These are phyloP conservation scores for Hydrotaea diabolus DNA, from an alignment of 2,888 invertebrate genomes.

Conservation along the genomic window DNA sequence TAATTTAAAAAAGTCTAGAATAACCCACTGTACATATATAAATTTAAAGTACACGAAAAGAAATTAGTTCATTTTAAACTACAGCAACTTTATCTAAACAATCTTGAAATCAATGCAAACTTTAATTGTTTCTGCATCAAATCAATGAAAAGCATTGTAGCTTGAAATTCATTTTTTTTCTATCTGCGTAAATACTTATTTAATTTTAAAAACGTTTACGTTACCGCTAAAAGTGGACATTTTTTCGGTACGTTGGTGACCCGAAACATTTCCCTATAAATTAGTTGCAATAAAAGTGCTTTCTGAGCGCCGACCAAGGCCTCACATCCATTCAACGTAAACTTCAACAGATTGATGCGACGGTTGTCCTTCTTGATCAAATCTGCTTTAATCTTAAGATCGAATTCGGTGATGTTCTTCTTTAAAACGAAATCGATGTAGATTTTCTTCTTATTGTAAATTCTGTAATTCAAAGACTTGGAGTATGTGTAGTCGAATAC, in stretches of 20 bases:
- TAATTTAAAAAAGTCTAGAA: too few relatives aligned
- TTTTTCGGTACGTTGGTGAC: background rate
- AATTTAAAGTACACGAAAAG: too few relatives aligned
- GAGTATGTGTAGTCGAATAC: background rate
- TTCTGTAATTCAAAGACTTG: background rate
- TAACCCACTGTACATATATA: too few relatives aligned
- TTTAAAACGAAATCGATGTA: background rate
- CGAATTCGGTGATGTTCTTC: background rate
- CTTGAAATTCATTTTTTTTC: too few relatives aligned
- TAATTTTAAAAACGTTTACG: too few relatives aligned
- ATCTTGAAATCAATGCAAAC: too few relatives aligned
- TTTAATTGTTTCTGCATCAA: too few relatives aligned
- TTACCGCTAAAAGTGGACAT: background rate
- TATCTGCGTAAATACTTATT: too few relatives aligned
- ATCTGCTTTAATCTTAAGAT: background rate
- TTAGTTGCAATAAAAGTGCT: background rate
- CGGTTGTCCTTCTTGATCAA: background rate
- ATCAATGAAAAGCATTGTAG: too few relatives aligned
- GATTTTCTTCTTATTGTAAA: background rate
- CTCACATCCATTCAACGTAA: background rate
- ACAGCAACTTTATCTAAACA: too few relatives aligned
- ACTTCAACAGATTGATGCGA: background rate
- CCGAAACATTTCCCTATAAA: background rate
- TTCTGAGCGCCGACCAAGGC: background rate
- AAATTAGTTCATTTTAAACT: too few relatives aligned